Base-by-base conservation (phyloP, 2,113 vertebrate genomes). In the Albula glossodonta region DNA sequence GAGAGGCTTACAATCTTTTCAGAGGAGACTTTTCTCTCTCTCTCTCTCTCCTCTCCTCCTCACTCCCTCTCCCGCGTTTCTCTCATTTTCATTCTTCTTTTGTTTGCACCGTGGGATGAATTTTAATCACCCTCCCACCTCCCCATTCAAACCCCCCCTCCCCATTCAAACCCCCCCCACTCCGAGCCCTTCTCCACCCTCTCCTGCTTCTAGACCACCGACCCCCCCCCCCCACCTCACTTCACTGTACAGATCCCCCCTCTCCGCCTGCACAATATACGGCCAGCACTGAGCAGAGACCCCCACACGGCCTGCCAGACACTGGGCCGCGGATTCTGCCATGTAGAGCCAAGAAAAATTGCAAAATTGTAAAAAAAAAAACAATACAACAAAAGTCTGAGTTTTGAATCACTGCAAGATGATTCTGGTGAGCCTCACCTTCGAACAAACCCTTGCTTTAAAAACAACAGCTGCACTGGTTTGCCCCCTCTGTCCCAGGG, bases 101-200 rank as follows among this genome's bases (percentile, higher is more conserved):
- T 96, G 94, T 95, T 94, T 92, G 93, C 88, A 91, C 90, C 94
- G 95, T 95, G 94, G 94, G 95, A 95, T 95, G 95, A 95, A 96
- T 96, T 95, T 95, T 94, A 95, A 96, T 94, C 94, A 91, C 92
- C 91, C 83, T 81, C 91, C 91, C 91, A 87, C 91, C 86, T 81
- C 60, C 51, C 51, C 15, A 19, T 82, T 50, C 17, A 15, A 41
- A 81, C 48, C 84, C 84, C 84, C 84, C n/a, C 66, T 63, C 66
- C 1, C 87, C 51, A 79, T 86, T 81, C 79, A 50, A 70, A 19
- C 82, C 6, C 78, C 51, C n/a, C 80, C 70, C 52, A 41, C 31
- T 41, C 31, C 1, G 31, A 82, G 63, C 56, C 17, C 81, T 63
- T 86, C 83, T 81, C 82, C 70, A 83, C 89, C 78, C 19, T 66